phyloP scores from a whole-genome alignment of 2,797 vertebrate genomes.

The Chaenodraco wilsoni region DNA sequence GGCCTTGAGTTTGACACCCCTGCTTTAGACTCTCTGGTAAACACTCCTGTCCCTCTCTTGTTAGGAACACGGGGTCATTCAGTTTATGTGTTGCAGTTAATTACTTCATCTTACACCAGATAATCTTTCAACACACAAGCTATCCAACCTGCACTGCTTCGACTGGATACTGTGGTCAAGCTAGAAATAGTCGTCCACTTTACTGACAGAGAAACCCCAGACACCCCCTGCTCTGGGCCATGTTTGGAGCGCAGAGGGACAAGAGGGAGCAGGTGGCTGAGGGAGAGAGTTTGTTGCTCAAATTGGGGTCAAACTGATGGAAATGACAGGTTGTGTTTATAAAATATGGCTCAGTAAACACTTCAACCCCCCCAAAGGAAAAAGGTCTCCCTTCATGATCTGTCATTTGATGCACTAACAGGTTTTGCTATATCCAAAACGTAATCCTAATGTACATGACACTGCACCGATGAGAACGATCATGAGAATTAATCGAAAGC shows the following conservation, averaged over 20 bases:
- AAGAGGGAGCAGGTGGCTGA: constrained; percentile 6
- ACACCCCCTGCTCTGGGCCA: constrained; percentile 6
- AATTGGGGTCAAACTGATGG: background rate
- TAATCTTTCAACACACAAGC: background rate
- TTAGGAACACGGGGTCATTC: background rate
- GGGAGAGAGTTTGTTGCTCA: too few relatives aligned
- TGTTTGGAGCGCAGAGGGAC: background rate
- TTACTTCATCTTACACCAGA: background rate
- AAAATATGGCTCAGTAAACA: background rate
- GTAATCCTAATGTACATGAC: too few relatives aligned
- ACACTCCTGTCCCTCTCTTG: background rate
- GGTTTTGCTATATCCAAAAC: background rate
- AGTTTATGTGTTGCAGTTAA: background rate
- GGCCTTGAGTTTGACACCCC: too few relatives aligned
- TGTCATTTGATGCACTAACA: background rate
- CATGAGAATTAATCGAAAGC: background rate
- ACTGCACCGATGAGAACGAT: background rate
- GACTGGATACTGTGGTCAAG: constrained; percentile 16
- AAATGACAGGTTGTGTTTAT: background rate
- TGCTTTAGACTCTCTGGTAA: background rate
- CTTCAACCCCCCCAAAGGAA: background rate
- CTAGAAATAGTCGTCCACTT: constrained; percentile 38
- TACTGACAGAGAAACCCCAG: constrained; percentile 8
- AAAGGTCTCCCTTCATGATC: rapidly evolving
- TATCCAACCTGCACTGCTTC: constrained; percentile 8